Percentiles rank a stretch among this genome's conserved stretches.
These are phyloP conservation scores for Zhuqinia jingwanae DNA, from an alignment of 2,888 invertebrate species.

Conservation along the genomic window DNA sequence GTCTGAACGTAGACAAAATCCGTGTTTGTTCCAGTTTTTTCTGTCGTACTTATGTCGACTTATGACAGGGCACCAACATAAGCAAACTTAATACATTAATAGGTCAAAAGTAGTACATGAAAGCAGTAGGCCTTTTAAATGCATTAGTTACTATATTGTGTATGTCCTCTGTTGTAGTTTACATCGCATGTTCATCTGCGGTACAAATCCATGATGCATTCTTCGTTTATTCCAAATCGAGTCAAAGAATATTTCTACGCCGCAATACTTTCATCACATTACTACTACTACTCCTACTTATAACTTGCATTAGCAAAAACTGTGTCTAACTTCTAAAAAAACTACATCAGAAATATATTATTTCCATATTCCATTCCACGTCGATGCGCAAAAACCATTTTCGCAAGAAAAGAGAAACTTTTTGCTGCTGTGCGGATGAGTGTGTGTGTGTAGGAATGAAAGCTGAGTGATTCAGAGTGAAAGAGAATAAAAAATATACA, in stretches of 20 bases:
- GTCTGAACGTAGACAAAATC: too few relatives aligned
- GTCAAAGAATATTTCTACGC: too few relatives aligned
- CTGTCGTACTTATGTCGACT: neutral
- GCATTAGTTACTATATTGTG: neutral
- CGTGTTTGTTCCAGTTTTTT: neutral
- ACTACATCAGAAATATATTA: neutral
- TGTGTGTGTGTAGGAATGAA: neutral
- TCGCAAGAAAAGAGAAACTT: neutral
- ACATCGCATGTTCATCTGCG: neutral
- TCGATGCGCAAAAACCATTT: neutral
- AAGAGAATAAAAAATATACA: neutral
- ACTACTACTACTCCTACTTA: too few relatives aligned
- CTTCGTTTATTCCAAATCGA: neutral
- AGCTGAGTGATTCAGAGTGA: neutral
- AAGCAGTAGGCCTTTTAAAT: neutral
- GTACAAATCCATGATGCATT: neutral
- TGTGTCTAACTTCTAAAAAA: neutral
- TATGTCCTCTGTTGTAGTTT: neutral
- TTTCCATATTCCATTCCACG: neutral
- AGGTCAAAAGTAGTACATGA: neutral
- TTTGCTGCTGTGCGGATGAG: neutral
- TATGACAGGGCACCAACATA: neutral
- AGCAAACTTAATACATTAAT: conserved; percentile 7
- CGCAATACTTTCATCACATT: too few relatives aligned
- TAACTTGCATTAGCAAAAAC: neutral